Conservation (phyloP, 92 coral and sea anemone species). For the Epizoanthus ramosus region DNA sequence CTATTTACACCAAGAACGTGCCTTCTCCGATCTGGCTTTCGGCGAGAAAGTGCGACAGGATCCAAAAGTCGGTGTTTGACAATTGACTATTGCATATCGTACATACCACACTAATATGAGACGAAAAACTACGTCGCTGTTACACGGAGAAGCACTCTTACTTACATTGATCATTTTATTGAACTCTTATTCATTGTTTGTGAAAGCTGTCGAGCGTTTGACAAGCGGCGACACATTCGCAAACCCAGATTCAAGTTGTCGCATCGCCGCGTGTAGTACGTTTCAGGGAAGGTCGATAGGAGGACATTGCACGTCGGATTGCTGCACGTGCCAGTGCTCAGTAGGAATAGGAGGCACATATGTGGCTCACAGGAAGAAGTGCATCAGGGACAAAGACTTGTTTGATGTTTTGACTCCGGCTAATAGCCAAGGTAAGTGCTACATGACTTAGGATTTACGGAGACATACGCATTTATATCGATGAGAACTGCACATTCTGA, state of each 20-base stretch:
- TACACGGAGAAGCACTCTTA: neutral
- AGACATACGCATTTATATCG: too few species aligned
- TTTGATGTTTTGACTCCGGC: constrained; percentile 3
- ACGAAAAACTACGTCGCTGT: neutral
- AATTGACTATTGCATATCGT: too few species aligned
- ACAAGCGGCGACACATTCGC: constrained; percentile 19
- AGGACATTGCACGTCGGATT: neutral
- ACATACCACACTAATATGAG: neutral
- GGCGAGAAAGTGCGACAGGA: too few species aligned
- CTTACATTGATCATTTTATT: neutral
- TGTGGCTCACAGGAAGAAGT: constrained; percentile 5
- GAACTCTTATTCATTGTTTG: neutral
- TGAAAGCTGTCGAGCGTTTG: constrained; percentile 19
- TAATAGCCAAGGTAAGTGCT: neutral
- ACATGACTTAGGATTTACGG: too few species aligned
- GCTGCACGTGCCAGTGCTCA: constrained; percentile 19
- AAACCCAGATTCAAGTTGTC: constrained; percentile 3
- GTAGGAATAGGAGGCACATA: neutral
- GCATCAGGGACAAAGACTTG: neutral
- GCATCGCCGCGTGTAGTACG: neutral
- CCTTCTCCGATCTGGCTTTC: too few species aligned
- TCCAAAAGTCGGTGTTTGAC: too few species aligned
- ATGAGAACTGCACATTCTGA: too few species aligned
- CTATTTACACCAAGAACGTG: too few species aligned
- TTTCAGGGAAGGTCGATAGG: constrained; percentile 2